Evolutionary conservation across 1,140 invertebrate genomes (phyloP), one percentile per base, ranked within the genome.

Genomic region (Cephus cinctus): DNA sequence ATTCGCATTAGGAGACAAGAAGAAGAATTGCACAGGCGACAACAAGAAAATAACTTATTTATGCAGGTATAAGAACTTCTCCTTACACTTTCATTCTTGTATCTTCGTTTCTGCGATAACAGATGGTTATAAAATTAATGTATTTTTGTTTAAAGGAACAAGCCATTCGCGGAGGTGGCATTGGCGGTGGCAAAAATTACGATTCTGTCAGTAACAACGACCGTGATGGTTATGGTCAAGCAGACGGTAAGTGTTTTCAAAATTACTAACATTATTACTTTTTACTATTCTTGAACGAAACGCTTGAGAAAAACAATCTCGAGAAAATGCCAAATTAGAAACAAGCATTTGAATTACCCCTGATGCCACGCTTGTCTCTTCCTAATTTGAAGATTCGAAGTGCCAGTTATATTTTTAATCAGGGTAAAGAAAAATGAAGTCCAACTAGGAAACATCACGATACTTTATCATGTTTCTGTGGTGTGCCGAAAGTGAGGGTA

Each of bases 11-110:
- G 86, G 41, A 75, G 78, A 18, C 87, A 91, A 69, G 88, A 92
- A 69, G 90, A 93, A 65, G 89, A 93, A 62, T 72, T 92, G 57
- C 83, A 89, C 35, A 80, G 88, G 38, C 76, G 88, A 19, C 87
- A 90, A 66, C 87, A 90, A 69, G 88, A 91, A 76, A 90, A 90
- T 70, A 87, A 84, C 52, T 73, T 90, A 27, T 89, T 90, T 47
- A 87, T 89, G 80, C 86, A 90, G 81, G 86, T 86, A 52, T n/a
- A n/a, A n/a, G n/a, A n/a, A n/a, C n/a, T n/a, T n/a, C n/a, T n/a
- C n/a, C n/a, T n/a, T n/a, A n/a, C n/a, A n/a, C n/a, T n/a, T n/a
- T n/a, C n/a, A n/a, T n/a, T n/a, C n/a, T n/a, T n/a, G n/a, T n/a
- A n/a, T n/a, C n/a, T n/a, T n/a, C n/a, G n/a, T n/a, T 38, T 38